A percentile compares a stretch with the other conserved stretches of the same genome.
phyloP scores from a whole-genome alignment of 2,797 vertebrate genomes.

The Lutjanus campechanus region DNA sequence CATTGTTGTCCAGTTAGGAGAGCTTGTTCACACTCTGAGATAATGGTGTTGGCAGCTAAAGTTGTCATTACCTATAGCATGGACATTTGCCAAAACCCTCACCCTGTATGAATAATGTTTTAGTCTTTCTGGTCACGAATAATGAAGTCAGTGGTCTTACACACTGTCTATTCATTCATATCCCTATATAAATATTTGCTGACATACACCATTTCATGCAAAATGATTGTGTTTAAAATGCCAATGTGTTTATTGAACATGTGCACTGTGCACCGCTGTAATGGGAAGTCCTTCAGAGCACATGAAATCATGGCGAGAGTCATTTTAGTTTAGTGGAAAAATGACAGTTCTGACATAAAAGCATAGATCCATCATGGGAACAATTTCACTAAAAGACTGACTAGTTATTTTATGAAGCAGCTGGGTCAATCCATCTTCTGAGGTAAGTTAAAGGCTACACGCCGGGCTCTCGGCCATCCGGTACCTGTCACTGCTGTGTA shows the following conservation, averaged over 20 bases:
- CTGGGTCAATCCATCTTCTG: slow-evolving; percentile 80
- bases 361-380: slow-evolving; percentile 79
- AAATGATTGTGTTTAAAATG: slow-evolving; percentile 70
- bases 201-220: slow-evolving; percentile 62
- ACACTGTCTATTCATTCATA: slow-evolving; percentile 45
- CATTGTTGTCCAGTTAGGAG: slow-evolving; percentile 50
- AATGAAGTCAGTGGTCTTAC: slow-evolving; percentile 63
- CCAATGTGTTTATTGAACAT: slow-evolving; percentile 68
- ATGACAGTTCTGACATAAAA: slow-evolving; percentile 79
- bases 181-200: slow-evolving; percentile 69
- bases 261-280: slow-evolving; percentile 22
- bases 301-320: slow-evolving; percentile 52
- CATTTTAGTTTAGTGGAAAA: slow-evolving; percentile 68
- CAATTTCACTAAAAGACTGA: slow-evolving; percentile 83
- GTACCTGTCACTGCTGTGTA: slow-evolving; percentile 47
- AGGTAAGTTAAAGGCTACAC: slow-evolving; percentile 76
- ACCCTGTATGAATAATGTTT: slow-evolving; percentile 40
- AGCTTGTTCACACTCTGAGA: slow-evolving; percentile 56
- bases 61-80: slow-evolving; percentile 54
- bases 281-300: slow-evolving; percentile 50
- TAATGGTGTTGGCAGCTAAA: slow-evolving; percentile 59
- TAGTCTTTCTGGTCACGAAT: slow-evolving; percentile 61
- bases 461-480: slow-evolving; percentile 33
- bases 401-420: slow-evolving; percentile 73
- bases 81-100: slow-evolving; percentile 59